Conservation (phyloP, 2,888 invertebrate species). For the Lagria hirta region DNA sequence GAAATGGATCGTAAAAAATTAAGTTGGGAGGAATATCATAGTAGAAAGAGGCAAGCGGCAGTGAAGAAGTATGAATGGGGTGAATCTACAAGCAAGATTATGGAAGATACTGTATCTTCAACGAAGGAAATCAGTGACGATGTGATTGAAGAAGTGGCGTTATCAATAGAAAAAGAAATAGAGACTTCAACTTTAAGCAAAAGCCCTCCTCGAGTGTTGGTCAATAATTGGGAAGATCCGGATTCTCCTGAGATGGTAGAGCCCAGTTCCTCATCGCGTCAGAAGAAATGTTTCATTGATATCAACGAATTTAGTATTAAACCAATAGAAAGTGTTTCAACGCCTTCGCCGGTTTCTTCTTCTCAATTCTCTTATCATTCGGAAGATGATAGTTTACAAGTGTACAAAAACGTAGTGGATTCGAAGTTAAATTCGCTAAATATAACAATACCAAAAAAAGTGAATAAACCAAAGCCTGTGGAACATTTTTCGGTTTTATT, state of each 20-base stretch:
- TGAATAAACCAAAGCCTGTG: constrained; percentile 26
- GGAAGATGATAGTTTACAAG: constrained; percentile 38
- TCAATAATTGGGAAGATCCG: constrained; percentile 22
- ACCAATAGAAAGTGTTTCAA: constrained; percentile 18
- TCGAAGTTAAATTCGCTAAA: constrained; percentile 43
- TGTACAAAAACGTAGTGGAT: constrained; percentile 44
- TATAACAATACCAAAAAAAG: constrained; percentile 40
- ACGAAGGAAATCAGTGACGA: constrained; percentile 11
- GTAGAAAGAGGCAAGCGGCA: constrained; percentile 37
- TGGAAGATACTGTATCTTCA: constrained; percentile 15
- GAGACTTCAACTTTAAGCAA: not conserved
- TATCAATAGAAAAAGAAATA: constrained; percentile 11
- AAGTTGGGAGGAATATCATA: constrained; percentile 42
- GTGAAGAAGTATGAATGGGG: not conserved
- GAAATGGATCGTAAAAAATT: constrained; percentile 27
- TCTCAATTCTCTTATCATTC: constrained; percentile 18
- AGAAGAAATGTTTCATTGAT: constrained; percentile 36
- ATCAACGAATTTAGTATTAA: constrained; percentile 34
- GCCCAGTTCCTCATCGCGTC: constrained; percentile 32
- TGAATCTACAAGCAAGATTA: constrained; percentile 22
- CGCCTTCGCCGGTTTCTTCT: constrained; percentile 17
- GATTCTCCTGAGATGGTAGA: constrained; percentile 1
- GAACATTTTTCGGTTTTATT: constrained; percentile 14
- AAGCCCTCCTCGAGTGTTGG: constrained; percentile 3
- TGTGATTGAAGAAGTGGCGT: constrained; percentile 10